phyloP scores from a whole-genome alignment of 2,113 vertebrate species.

The Centrocercus urophasianus region DNA sequence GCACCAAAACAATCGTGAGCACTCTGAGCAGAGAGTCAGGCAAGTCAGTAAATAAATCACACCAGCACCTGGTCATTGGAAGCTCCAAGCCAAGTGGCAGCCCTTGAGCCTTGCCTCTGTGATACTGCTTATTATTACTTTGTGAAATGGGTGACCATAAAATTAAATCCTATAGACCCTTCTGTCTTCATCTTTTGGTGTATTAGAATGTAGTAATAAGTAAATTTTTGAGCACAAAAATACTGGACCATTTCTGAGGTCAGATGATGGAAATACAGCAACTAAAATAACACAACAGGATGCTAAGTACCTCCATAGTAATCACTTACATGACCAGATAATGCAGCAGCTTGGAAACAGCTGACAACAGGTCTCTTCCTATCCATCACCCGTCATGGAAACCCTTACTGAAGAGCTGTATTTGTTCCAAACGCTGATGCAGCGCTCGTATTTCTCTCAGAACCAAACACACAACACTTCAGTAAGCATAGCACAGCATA shows the following conservation, averaged over 20 bases:
- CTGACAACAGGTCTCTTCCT: neutral
- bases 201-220: neutral
- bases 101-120: neutral
- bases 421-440: neutral
- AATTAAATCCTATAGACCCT: neutral
- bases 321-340: neutral
- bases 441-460: neutral
- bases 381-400: accelerated
- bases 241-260: neutral
- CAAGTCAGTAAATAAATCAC: neutral
- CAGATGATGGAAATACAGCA: neutral
- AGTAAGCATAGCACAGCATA: neutral
- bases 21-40: neutral
- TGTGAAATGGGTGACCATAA: neutral
- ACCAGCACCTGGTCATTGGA: neutral
- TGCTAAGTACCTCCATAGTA: neutral
- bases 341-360: neutral
- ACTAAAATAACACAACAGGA: neutral
- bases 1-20: neutral
- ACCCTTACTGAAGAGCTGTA: neutral
- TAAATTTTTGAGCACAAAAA: neutral
- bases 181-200: neutral
- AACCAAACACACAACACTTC: neutral
- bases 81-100: neutral
- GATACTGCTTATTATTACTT: neutral